Conservation (phyloP, 2,888 invertebrate species). For the Hyalella azteca region DNA sequence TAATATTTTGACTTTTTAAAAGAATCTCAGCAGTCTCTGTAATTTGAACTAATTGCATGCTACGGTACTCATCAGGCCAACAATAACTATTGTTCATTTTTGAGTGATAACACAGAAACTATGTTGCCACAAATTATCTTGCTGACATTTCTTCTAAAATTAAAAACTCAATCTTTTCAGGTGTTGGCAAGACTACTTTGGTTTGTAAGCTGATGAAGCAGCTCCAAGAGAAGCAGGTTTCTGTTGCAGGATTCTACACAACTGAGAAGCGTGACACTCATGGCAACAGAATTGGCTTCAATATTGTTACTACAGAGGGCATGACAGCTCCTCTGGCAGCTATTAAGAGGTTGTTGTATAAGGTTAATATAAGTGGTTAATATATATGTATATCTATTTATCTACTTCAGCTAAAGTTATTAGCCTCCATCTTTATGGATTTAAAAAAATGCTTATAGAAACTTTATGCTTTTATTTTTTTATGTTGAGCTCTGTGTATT, state of each 20-base stretch:
- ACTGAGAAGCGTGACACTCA: conserved; percentile 8
- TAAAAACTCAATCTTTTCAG: neutral
- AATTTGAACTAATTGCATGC: too few species aligned
- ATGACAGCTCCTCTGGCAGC: conserved; percentile 15
- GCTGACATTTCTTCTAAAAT: too few species aligned
- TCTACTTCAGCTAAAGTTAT: neutral
- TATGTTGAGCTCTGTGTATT: too few species aligned
- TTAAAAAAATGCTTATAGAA: neutral
- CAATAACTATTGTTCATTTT: too few species aligned
- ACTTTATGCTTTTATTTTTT: neutral
- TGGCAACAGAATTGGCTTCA: conserved; percentile 29
- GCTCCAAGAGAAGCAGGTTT: neutral
- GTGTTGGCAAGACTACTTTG: conserved; percentile 36
- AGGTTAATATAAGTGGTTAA: neutral
- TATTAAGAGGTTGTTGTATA: neutral
- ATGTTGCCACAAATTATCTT: too few species aligned
- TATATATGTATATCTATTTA: neutral
- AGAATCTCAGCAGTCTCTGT: too few species aligned
- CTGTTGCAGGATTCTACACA: conserved; percentile 20
- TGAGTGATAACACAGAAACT: too few species aligned
- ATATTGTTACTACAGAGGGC: conserved; percentile 13
- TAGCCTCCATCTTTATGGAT: neutral
- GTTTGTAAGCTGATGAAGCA: neutral
- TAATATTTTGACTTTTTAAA: too few species aligned
- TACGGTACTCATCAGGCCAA: too few species aligned